Evolutionary conservation across 1,140 invertebrate genomes (phyloP).

Genomic region (Drosophila repletoides): DNA sequence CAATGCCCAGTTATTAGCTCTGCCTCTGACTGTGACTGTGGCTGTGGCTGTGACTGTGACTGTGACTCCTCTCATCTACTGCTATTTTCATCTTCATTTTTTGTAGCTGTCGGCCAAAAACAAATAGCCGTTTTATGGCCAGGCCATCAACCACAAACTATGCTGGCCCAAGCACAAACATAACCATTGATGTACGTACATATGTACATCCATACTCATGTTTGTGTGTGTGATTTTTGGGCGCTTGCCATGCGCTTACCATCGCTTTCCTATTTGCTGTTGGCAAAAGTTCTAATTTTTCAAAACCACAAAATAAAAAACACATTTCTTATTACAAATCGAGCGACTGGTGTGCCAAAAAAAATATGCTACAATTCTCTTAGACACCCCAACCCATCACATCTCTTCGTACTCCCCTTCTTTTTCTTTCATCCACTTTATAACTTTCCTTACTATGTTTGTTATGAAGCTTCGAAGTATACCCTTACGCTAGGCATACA

Average conservation of each 20-base stretch:
- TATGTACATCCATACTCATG: neutral
- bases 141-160: constrained; percentile 70
- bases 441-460: neutral
- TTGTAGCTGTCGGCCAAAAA: constrained; percentile 38
- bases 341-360: constrained; percentile 63
- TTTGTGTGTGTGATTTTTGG: constrained; percentile 47
- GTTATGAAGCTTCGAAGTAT: neutral
- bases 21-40: neutral
- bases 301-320: constrained; percentile 66
- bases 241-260: constrained; percentile 50
- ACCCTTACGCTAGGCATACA: neutral
- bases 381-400: neutral
- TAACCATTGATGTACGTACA: constrained; percentile 28
- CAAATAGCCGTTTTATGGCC: constrained; percentile 71
- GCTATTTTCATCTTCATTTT: no score
- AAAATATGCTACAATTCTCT: constrained; percentile 43
- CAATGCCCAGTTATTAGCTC: constrained; percentile 63
- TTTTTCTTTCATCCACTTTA: neutral
- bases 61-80: neutral
- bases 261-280: constrained; percentile 53
- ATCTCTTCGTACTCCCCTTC: neutral
- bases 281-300: constrained; percentile 77
- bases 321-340: constrained; percentile 74
- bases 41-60: neutral
- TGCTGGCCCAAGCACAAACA: constrained; percentile 55